A percentile compares a stretch with the other conserved stretches of the same genome.
These are phyloP conservation scores for Chloropsis cyanopogon DNA, from an alignment of 2,113 vertebrate genomes.

Conservation along the genomic window DNA sequence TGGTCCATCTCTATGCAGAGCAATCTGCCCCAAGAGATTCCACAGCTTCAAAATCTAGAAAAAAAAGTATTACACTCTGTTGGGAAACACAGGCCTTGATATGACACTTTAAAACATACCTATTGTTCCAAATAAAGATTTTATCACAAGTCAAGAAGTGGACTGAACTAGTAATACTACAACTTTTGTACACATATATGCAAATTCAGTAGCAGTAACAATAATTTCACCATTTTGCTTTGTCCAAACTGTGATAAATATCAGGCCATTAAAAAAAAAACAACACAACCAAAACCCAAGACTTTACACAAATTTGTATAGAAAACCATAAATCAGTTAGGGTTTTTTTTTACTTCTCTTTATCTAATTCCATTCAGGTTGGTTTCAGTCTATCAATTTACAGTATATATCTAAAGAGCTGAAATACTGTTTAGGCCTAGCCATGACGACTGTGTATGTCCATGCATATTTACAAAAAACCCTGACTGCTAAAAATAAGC, in stretches of 20 bases:
- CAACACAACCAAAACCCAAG: background rate
- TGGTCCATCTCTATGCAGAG: background rate
- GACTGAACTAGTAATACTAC: background rate
- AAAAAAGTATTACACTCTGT: background rate
- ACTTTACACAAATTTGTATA: background rate
- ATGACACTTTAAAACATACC: fast-evolving
- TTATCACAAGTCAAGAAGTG: background rate
- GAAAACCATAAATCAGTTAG: background rate
- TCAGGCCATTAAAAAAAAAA: background rate
- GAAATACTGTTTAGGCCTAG: background rate
- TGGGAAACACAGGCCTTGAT: background rate
- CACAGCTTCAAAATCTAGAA: background rate
- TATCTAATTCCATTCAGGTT: background rate
- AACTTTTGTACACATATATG: background rate
- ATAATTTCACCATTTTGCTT: background rate
- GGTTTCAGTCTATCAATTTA: background rate
- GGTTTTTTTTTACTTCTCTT: background rate
- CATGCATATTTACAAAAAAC: fast-evolving
- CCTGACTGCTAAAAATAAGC: background rate
- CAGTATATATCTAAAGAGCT: background rate
- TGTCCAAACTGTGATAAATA: background rate
- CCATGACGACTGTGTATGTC: background rate
- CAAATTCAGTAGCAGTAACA: background rate
- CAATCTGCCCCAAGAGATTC: background rate
- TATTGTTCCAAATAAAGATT: background rate